Conservation (phyloP, 1,140 invertebrate species). For the Aphaenogaster floridana region DNA sequence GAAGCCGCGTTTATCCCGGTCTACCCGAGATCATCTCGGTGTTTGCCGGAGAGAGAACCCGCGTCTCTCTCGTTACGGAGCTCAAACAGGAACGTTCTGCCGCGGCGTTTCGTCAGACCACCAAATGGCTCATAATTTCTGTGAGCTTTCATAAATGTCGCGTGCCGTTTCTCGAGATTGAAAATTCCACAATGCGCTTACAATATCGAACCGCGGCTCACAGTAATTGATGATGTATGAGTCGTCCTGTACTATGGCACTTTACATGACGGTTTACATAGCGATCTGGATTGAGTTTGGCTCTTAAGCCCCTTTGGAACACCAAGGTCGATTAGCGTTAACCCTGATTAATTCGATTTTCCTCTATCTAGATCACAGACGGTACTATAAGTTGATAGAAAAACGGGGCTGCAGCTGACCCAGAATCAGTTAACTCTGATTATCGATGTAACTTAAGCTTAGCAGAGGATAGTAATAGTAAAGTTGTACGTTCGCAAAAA, state of each 20-base stretch:
- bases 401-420: slow-evolving; percentile 29
- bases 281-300: slow-evolving; percentile 39
- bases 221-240: background rate
- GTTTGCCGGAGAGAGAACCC: slow-evolving; percentile 5
- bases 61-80: slow-evolving; percentile 26
- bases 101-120: background rate
- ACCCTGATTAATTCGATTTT: slow-evolving; percentile 38
- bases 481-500: background rate
- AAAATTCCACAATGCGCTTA: slow-evolving; percentile 38
- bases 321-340: slow-evolving; percentile 42
- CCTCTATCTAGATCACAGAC: slow-evolving; percentile 36
- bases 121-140: slow-evolving; percentile 52
- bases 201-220: background rate
- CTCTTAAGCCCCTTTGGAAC: slow-evolving; percentile 17
- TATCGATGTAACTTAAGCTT: slow-evolving; percentile 15
- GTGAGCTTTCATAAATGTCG: slow-evolving; percentile 56
- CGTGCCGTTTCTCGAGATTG: slow-evolving; percentile 54
- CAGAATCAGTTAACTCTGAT: slow-evolving; percentile 10
- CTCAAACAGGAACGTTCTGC: slow-evolving; percentile 22
- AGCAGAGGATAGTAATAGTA: background rate
- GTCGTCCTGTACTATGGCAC: background rate
- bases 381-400: background rate
- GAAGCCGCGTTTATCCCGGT: slow-evolving; percentile 44
- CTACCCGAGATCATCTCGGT: slow-evolving; percentile 53
- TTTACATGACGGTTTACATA: background rate